Evolutionary conservation across 35 echinoderm and acorn worm species (phyloP).

Genomic region (Nesometra sesokonis): DNA sequence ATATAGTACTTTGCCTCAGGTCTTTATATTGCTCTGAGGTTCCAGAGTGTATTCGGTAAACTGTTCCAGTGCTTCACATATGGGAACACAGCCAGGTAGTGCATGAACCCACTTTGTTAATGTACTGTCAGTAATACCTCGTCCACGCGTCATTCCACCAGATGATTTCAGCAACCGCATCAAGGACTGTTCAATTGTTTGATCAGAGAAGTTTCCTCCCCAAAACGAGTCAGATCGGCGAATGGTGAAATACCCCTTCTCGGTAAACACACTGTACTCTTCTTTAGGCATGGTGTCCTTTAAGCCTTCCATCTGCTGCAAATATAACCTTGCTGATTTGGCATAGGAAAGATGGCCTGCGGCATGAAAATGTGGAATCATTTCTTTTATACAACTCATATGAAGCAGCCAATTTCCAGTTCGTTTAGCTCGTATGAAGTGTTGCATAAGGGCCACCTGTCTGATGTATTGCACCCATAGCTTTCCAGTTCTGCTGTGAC

Average conservation of each 20-base stretch:
- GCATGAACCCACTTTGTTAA: constrained; percentile 42
- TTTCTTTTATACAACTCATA: constrained; percentile 35
- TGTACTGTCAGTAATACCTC: constrained; percentile 19
- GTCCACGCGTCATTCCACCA: constrained; percentile 23
- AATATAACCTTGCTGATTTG: constrained; percentile 44
- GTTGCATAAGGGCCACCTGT: constrained; percentile 24
- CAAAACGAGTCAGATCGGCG: constrained; percentile 24
- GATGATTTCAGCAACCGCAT: constrained; percentile 47
- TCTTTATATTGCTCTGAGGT: constrained; percentile 36
- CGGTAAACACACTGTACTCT: constrained; percentile 24
- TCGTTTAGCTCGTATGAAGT: constrained; percentile 48
- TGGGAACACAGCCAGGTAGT: constrained; percentile 15
- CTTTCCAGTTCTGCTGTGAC: constrained; percentile 29
- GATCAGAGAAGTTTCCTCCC: constrained; percentile 48
- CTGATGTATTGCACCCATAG: constrained; percentile 35
- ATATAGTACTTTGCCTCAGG: background rate
- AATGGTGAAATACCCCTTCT: constrained; percentile 37
- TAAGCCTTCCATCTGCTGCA: constrained; percentile 32
- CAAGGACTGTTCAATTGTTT: constrained; percentile 48
- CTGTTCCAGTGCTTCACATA: constrained; percentile 24
- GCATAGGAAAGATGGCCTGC: constrained; percentile 40
- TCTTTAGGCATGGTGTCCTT: constrained; percentile 27
- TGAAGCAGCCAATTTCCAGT: constrained; percentile 44
- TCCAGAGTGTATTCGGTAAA: constrained; percentile 11
- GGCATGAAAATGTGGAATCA: constrained; percentile 29